phyloP scores from a whole-genome alignment of 2,888 invertebrate species.

The Teleiodes luculella region DNA sequence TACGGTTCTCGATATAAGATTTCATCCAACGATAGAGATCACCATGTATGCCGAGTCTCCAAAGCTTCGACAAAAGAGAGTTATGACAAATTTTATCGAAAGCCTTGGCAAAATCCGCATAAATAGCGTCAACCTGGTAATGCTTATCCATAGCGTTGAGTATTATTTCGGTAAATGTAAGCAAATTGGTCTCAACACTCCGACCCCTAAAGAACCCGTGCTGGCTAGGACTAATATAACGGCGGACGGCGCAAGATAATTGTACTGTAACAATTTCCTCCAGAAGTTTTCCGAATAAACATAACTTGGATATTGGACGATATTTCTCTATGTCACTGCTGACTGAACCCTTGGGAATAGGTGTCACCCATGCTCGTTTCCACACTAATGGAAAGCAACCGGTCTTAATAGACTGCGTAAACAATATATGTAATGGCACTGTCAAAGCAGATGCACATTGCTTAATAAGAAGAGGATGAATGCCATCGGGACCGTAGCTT shows the following conservation, averaged over 20 bases:
- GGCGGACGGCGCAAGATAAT: conserved; percentile 2
- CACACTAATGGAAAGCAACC: conserved; percentile 9
- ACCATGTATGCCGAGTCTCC: conserved; percentile 4
- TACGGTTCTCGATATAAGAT: neutral
- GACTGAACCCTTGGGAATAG: conserved; percentile 21
- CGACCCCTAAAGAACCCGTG: conserved; percentile 20
- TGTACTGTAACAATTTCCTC: conserved; percentile 23
- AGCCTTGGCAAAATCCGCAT: conserved; percentile 19
- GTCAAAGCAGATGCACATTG: neutral
- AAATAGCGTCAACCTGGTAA: conserved; percentile 18
- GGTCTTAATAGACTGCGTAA: neutral
- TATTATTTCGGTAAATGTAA: conserved; percentile 14
- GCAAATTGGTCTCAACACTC: conserved; percentile 18
- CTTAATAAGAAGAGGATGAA: conserved; percentile 11
- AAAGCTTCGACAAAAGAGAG: neutral
- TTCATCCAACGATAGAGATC: neutral
- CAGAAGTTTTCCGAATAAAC: conserved; percentile 21
- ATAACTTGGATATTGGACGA: conserved; percentile 23
- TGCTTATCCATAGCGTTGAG: conserved; percentile 15
- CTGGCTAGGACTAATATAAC: conserved; percentile 15
- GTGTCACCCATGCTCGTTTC: conserved; percentile 22
- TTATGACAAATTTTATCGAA: conserved; percentile 16
- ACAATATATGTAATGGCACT: neutral
- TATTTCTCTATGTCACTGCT: conserved; percentile 17
- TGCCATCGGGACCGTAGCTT: conserved; percentile 6